Evolutionary conservation across 2,888 invertebrate genomes (phyloP).

Genomic region (Lasioglossum calceatum): DNA sequence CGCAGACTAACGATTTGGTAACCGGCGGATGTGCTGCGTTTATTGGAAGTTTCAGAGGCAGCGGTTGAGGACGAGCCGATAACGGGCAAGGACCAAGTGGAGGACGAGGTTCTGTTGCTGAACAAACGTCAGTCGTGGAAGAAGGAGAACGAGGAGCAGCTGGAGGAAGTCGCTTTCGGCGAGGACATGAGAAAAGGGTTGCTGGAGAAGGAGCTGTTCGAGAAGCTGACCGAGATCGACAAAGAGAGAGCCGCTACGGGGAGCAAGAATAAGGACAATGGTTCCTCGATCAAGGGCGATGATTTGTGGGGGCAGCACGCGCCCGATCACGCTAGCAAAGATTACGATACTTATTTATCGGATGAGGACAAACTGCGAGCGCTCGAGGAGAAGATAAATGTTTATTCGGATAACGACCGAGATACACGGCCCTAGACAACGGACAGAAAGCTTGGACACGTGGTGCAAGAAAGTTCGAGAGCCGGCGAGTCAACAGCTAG

Average conservation of each 20-base stretch:
- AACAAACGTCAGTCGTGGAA: constrained; percentile 76
- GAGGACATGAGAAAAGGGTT: constrained; percentile 66
- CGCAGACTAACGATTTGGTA: background rate
- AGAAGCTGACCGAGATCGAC: constrained; percentile 64
- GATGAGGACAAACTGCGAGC: constrained; percentile 42
- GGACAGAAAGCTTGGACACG: background rate
- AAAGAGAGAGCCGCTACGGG: constrained; percentile 37
- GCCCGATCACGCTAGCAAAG: background rate
- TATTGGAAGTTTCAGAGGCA: background rate
- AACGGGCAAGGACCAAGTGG: constrained; percentile 65
- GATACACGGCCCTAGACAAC: constrained; percentile 21
- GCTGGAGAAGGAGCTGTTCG: constrained; percentile 57
- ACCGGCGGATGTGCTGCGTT: background rate
- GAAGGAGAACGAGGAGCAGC: constrained; percentile 69
- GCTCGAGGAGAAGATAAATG: constrained; percentile 60
- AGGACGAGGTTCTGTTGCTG: constrained; percentile 73
- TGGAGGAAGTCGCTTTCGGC: constrained; percentile 77
- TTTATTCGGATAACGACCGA: constrained; percentile 57
- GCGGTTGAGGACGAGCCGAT: constrained; percentile 53
- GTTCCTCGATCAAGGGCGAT: background rate
- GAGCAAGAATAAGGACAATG: background rate
- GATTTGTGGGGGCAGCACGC: background rate
- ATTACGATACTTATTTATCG: constrained; percentile 13
- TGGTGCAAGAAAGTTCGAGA: constrained; percentile 30
- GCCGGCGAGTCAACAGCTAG: constrained; percentile 38